phyloP scores from a whole-genome alignment of 2,888 invertebrate species.

The Callyntrura sp. region DNA sequence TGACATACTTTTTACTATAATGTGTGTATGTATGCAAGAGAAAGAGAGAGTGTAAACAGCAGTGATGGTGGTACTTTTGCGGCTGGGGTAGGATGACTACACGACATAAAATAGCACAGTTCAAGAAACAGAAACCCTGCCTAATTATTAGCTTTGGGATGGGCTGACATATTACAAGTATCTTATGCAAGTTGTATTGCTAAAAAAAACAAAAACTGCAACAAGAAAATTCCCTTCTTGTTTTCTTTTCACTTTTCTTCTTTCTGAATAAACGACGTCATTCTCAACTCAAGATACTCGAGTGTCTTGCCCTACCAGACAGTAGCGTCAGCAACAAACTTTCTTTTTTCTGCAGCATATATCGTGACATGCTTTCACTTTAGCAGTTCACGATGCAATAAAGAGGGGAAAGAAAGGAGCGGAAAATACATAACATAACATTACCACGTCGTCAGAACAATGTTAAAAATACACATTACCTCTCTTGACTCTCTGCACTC shows the following conservation, averaged over 20 bases:
- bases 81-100: too few relatives aligned
- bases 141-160: constrained; percentile 1
- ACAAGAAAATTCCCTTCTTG: not conserved
- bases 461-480: too few relatives aligned
- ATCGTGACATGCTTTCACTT: too few relatives aligned
- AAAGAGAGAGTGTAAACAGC: not conserved
- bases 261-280: not conserved
- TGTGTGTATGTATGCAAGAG: not conserved
- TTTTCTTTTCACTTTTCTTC: not conserved
- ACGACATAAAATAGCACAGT: too few relatives aligned
- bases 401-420: too few relatives aligned
- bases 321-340: not conserved
- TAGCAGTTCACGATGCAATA: too few relatives aligned
- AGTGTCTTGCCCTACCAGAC: too few relatives aligned
- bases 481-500: too few relatives aligned
- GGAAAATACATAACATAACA: too few relatives aligned
- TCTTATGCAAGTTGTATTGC: not conserved
- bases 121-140: not conserved
- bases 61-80: not conserved
- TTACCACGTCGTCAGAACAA: too few relatives aligned
- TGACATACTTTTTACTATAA: not conserved
- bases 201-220: not conserved
- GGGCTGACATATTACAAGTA: not conserved
- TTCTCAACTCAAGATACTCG: too few relatives aligned
- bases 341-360: too few relatives aligned